Evolutionary conservation across 1,140 invertebrate genomes (phyloP).

Genomic region (Ceratitis capitata): DNA sequence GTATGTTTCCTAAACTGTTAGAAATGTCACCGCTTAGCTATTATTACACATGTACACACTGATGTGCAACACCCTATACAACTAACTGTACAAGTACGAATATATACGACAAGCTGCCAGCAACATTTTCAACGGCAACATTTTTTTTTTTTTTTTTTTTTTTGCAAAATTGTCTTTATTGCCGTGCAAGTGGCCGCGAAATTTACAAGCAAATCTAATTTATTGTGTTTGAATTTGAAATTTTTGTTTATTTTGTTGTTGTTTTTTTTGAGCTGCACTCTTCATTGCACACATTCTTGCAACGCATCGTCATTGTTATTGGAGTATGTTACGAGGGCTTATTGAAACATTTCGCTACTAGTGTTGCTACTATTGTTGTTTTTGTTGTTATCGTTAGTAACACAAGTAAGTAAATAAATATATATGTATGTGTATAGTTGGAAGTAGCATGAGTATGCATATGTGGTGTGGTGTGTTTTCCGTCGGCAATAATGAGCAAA

Average conservation of each 20-base stretch:
- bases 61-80: neutral
- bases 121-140: neutral
- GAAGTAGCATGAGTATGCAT: no score
- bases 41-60: neutral
- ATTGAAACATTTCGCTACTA: neutral
- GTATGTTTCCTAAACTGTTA: no score
- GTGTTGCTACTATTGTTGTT: neutral
- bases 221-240: neutral
- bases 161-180: neutral
- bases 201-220: slow-evolving; percentile 29
- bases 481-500: neutral
- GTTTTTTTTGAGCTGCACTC: neutral
- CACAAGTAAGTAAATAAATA: neutral
- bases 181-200: neutral
- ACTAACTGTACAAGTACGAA: no score
- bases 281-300: no score
- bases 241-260: neutral
- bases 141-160: neutral
- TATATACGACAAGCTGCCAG: neutral
- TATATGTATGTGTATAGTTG: neutral
- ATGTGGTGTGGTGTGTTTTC: no score
- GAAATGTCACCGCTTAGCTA: neutral
- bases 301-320: neutral
- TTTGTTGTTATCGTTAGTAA: neutral
- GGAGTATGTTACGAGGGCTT: neutral